phyloP scores from a whole-genome alignment of 2,113 vertebrate genomes.

The Hemiprocne comata region DNA sequence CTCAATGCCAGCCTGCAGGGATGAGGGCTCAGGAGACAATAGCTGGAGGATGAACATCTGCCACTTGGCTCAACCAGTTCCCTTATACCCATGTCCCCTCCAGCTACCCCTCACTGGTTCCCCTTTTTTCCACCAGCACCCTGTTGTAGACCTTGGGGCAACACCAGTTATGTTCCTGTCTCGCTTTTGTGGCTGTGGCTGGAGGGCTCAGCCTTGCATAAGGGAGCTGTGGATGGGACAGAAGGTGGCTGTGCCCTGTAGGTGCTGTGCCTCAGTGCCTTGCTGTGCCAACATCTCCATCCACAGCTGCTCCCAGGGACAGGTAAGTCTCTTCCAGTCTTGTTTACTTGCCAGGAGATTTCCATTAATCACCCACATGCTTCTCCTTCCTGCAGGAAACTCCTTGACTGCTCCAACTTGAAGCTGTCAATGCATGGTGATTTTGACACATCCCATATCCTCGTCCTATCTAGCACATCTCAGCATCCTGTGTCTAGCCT shows the following conservation, averaged over 20 bases:
- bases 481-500: neutral
- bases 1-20: neutral
- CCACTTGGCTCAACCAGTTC: neutral
- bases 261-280: neutral
- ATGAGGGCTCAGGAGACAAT: neutral
- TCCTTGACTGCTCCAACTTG: rapidly evolving
- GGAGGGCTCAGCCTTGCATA: neutral
- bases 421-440: neutral
- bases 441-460: neutral
- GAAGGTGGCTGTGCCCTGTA: neutral
- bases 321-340: neutral
- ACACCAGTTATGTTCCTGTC: neutral
- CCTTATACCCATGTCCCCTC: neutral
- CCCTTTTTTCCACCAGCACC: neutral
- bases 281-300: neutral
- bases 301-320: neutral
- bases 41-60: neutral
- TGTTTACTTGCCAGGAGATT: neutral
- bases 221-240: neutral
- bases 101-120: neutral
- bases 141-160: neutral
- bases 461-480: neutral
- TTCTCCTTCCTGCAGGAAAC: neutral
- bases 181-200: neutral
- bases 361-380: neutral